phyloP scores from a whole-genome alignment of 2,113 vertebrate genomes.

The Myxocyprinus asiaticus region DNA sequence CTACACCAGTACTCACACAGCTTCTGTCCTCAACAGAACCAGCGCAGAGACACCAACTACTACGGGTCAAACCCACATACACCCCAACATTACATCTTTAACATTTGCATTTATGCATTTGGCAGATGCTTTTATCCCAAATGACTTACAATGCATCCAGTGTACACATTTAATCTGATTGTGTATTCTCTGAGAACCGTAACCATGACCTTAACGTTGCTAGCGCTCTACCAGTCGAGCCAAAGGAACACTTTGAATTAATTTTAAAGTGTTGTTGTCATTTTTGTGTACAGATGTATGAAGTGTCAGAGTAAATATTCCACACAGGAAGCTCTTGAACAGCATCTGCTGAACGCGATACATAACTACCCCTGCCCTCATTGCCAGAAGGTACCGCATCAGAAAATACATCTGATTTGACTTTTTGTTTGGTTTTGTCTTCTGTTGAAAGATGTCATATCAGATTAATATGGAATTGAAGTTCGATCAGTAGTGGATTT shows the following conservation, averaged over 20 bases:
- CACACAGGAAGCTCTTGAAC: conserved; percentile 94
- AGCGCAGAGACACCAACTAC: conserved; percentile 85
- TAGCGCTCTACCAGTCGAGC: too few species aligned
- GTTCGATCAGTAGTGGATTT: too few species aligned
- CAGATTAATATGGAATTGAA: too few species aligned
- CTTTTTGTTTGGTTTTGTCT: too few species aligned
- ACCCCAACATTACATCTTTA: too few species aligned
- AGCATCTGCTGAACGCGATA: conserved; percentile 91
- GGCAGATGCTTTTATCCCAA: too few species aligned
- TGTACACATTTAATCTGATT: neutral
- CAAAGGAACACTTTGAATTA: too few species aligned
- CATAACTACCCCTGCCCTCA: conserved; percentile 97
- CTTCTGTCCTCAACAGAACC: conserved; percentile 90
- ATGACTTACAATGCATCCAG: too few species aligned
- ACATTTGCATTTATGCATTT: too few species aligned
- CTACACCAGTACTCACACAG: conserved; percentile 97
- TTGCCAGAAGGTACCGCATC: conserved; percentile 86
- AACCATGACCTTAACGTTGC: too few species aligned
- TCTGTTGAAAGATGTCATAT: too few species aligned
- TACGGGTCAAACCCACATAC: conserved; percentile 80
- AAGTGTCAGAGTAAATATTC: conserved; percentile 98
- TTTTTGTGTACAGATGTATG: conserved; percentile 79
- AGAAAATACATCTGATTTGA: neutral
- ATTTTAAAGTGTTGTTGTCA: too few species aligned
- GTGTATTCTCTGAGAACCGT: neutral